phyloP scores from a whole-genome alignment of 2,113 vertebrate genomes.

The Hypomesus transpacificus region DNA sequence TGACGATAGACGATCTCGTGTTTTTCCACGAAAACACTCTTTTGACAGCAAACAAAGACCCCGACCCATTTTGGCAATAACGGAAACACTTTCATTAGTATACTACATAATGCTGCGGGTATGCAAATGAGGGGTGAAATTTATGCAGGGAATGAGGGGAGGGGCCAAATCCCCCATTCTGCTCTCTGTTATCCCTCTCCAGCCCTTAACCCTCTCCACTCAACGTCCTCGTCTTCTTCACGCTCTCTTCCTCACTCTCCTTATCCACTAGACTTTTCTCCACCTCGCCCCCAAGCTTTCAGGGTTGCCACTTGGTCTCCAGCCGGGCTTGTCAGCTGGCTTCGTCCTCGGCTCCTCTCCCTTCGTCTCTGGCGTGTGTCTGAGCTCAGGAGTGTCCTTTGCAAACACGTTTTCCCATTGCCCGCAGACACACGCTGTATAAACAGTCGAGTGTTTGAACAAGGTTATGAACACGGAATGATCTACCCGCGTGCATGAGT shows the following conservation, averaged over 20 bases:
- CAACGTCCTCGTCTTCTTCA: not conserved
- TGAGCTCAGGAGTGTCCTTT: constrained; percentile 27
- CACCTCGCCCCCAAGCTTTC: no score
- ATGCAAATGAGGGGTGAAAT: constrained; percentile 73
- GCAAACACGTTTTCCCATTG: constrained; percentile 35
- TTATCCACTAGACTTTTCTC: not conserved
- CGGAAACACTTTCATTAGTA: constrained; percentile 70
- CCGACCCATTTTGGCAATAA: constrained; percentile 60
- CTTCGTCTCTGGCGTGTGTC: constrained; percentile 35
- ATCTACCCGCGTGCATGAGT: constrained; percentile 26
- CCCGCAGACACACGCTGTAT: constrained; percentile 59
- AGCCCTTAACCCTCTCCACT: constrained; percentile 14
- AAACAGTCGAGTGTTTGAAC: constrained; percentile 59
- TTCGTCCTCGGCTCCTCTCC: constrained; percentile 17
- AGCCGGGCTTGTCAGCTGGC: not conserved
- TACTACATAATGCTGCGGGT: constrained; percentile 69
- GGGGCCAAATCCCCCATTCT: constrained; percentile 55
- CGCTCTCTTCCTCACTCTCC: not conserved
- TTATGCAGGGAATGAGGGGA: constrained; percentile 63
- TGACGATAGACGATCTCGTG: constrained; percentile 47
- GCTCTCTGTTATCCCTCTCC: constrained; percentile 32
- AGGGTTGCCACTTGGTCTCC: not conserved
- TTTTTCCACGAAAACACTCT: constrained; percentile 34
- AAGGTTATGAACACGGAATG: constrained; percentile 54
- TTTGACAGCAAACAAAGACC: constrained; percentile 54